Base-by-base conservation (phyloP, 1,140 invertebrate species). In the Macrotrachela quadricornifera region DNA sequence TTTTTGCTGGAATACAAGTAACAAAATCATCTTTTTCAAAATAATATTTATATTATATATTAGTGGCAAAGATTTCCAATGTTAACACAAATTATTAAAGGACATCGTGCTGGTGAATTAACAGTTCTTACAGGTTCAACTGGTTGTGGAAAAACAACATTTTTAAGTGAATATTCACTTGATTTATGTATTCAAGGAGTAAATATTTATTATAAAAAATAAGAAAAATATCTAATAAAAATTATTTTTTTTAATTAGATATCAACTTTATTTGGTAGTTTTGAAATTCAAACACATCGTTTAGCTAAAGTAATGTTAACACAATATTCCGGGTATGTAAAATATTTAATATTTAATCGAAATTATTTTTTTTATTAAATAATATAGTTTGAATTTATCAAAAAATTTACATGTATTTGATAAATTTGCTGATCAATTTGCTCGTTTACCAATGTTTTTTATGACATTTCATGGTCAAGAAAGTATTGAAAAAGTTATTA, bases 121-220 rank as follows among this genome's bases (percentile, higher is more conserved):
- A 95, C 90, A 0, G 77, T 97, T 12, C 69, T 96, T 42, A 92
- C 90, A 0, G 92, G 92, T 0, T 80, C 84, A 44, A 96, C 92
- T 0, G 92, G 92, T n/a, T 80, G 78, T 61, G 92, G 92, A 8
- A 97, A 97, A 72, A 97, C 92, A 4, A 97, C 91, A 1, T 90
- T 97, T 60, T 82, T 95, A 61, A 91, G 87, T 57, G 92, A 97
- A 71, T 97, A 96, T 73, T 95, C 92, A 0, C 71, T 99, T 14
- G 94, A 99, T 73, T 75, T 99, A 13, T 87, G 85, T 50, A 78
- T 81, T 67, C 90, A 96, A 76, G 88, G 88, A 57, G 86, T 95
- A 57, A 71, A 73, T 30, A 30, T n/a, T n/a, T n/a, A n/a, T n/a
- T n/a, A n/a, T n/a, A n/a, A n/a, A n/a, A n/a, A n/a, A n/a, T n/a